Evolutionary conservation across 2,888 invertebrate species (phyloP), one percentile per base, ranked within the genome.

Genomic region (Drosophila maculinotata): DNA sequence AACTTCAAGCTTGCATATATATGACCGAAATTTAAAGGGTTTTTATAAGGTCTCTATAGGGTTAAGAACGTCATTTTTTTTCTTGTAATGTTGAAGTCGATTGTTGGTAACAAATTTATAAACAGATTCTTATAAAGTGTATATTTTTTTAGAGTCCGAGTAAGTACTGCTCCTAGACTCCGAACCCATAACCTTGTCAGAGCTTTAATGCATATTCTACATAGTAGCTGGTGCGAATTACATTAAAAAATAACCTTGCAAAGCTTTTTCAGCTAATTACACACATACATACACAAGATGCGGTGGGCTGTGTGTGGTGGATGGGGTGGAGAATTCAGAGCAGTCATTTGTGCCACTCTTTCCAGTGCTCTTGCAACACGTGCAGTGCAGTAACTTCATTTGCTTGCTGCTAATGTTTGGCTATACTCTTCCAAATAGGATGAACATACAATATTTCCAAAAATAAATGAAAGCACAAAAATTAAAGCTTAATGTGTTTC

Each of bases 321-420:
- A 38, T 20, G 14, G 23, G 39, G 12, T 36, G 8, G 8, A 28
- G 39, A 48, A 48, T 44, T 47, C 42, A 31, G 20, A 31, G 38
- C 49, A 54, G 28, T 54, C 53, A 54, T 58, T 59, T 54, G 41
- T 39, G 52, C 15, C 36, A 45, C 33, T 39, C 56, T 47, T 59
- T 35, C 12, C 38, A n/a, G 30, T 26, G 23, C 15, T 42, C 30
- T 20, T 41, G 69, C 45, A 69, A 42, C 59, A 78, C 66, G 79
- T 81, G 64, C 69, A 38, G 38, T 69, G 69, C 65, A 76, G 53
- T 64, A 65, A 64, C 73, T 78, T 65, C 53, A 73, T 73, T 65
- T 68, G 33, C 52, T 44, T 33, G 17, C 31, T 35, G 30, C 26
- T 35, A 30, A 28, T 42, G 42, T 33, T 36, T n/a, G 12, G 10